phyloP scores from a whole-genome alignment of 2,113 vertebrate genomes.

The Coryphaenoides rupestris region DNA sequence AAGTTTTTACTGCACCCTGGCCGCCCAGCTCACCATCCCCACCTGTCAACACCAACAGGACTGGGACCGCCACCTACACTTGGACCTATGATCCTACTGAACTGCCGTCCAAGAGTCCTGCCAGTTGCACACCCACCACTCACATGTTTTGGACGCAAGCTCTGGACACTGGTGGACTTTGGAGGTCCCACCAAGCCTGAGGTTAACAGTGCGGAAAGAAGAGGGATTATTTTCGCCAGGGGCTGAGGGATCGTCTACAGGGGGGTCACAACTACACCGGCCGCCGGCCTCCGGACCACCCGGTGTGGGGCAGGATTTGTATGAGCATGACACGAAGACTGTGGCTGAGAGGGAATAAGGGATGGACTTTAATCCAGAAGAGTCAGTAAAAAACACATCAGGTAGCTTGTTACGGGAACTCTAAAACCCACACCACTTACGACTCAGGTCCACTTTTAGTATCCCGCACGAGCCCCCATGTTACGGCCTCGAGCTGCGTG shows the following conservation, averaged over 20 bases:
- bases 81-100: neutral
- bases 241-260: neutral
- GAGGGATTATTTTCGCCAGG: neutral
- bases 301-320: neutral
- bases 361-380: no score
- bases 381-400: no score
- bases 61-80: no score
- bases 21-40: neutral
- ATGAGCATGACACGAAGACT: no score
- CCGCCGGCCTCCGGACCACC: neutral
- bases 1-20: slow-evolving; percentile 1
- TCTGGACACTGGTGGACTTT: neutral
- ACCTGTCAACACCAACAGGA: neutral
- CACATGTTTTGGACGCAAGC: neutral
- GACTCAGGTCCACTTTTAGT: no score
- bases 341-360: no score
- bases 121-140: neutral
- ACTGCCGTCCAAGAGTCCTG: neutral
- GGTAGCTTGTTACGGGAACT: no score
- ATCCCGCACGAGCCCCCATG: no score
- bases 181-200: neutral
- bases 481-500: no score
- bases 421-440: no score
- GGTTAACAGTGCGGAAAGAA: neutral
- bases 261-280: neutral